These are phyloP conservation scores for Plectus sambesii DNA, from an alignment of 1,140 invertebrate species.

Conservation along the genomic window DNA sequence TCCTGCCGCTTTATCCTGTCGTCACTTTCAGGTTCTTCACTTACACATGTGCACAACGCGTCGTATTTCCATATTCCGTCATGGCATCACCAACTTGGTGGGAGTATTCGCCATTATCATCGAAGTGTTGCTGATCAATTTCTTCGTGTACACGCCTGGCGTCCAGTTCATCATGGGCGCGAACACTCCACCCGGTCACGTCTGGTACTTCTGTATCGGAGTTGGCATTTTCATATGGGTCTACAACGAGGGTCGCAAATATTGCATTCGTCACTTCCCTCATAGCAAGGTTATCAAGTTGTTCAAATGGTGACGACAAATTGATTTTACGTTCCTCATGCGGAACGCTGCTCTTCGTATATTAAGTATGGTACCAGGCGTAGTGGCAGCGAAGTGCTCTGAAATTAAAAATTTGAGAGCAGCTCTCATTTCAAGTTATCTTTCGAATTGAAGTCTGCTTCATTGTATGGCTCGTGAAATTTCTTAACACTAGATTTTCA, in stretches of 20 bases:
- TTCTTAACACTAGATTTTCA: no score
- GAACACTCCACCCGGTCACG: conserved; percentile 21
- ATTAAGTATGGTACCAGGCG: no score
- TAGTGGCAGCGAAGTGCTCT: no score
- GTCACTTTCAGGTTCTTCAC: conserved; percentile 36
- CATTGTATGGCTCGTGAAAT: no score
- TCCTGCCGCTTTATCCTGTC: neutral
- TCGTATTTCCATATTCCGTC: conserved; percentile 39
- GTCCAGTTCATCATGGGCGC: conserved; percentile 45
- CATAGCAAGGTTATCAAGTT: conserved; percentile 32
- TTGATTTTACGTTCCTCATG: no score
- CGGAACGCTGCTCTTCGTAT: no score
- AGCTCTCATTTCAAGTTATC: no score
- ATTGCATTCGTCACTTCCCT: conserved; percentile 29
- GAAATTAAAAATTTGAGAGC: no score
- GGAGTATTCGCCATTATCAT: conserved; percentile 42
- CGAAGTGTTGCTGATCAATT: conserved; percentile 39
- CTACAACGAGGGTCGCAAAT: conserved; percentile 29
- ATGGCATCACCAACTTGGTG: conserved; percentile 41
- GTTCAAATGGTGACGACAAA: conserved; percentile 35
- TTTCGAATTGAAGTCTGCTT: no score
- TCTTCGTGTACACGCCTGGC: conserved; percentile 36
- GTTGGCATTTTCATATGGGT: conserved; percentile 24
- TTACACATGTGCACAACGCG: conserved; percentile 44
- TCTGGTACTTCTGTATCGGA: conserved; percentile 19